Base-by-base conservation (phyloP, 2,888 invertebrate genomes). In the Lasioglossum marginatum region DNA sequence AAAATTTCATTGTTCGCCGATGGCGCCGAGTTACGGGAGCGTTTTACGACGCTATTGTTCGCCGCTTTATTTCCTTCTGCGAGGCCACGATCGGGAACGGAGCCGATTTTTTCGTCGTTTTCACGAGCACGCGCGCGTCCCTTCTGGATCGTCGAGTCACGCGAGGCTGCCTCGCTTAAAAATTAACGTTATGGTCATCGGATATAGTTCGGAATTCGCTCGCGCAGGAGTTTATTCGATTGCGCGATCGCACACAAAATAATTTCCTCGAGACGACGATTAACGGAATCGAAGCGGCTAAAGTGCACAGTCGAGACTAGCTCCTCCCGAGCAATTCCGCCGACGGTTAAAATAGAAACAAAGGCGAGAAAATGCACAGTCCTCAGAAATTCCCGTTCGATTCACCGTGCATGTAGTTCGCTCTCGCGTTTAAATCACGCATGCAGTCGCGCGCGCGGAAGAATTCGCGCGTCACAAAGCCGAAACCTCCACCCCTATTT, bases 401-500 rank as follows among this genome's bases (percentile, higher is more conserved):
- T 68, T 68, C 68, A 4, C 19, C 27, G 27, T 23, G 40, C 34
- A 63, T 27, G 60, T 4, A 66, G 66, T 66, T 66, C 34, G 37
- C 1, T 12, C 68, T n/a, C 37, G 40, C 40, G n/a, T n/a, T 68
- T 68, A 68, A 68, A 68, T 68, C 68, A 68, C 37, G 40, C 68
- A n/a, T 40, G 40, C 40, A 68, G 23, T 40, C 68, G 68, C 37
- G 34, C 66, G 31, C 19, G 23, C 68, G 68, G 37, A 40, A 68
- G 68, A 68, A 37, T 68, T 68, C 68, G 68, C 68, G 37, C 68
- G 68, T 37, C 40, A 37, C 68, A 68, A 68, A 82, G 77, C 45
- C 45, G 57, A 86, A 83, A 88, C 80, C 81, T 81, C 57, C 72
- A 71, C 57, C 37, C 43, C 79, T 81, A 84, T 66, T 66, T 71